Conservation (phyloP, 2,888 invertebrate species). For the Baccha elongata region DNA sequence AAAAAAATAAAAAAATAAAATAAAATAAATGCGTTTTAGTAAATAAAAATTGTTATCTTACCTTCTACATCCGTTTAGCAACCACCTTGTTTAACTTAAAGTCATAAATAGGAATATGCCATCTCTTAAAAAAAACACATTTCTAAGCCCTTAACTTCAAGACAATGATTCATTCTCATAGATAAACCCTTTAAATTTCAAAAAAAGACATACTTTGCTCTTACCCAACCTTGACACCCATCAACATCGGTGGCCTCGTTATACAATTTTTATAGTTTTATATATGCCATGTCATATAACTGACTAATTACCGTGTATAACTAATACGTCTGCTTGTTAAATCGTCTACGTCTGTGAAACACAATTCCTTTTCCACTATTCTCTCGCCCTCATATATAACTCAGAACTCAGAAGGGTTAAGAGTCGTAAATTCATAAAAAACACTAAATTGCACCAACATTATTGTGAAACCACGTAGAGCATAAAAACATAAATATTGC, state of each 20-base stretch:
- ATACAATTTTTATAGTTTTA: constrained; percentile 38
- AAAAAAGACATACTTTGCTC: background rate
- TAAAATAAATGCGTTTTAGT: too few species aligned
- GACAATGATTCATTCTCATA: constrained; percentile 3
- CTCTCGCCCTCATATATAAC: background rate
- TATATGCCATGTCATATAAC: constrained; percentile 34
- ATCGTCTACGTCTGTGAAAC: constrained; percentile 29
- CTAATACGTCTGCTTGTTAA: constrained; percentile 31
- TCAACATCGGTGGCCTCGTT: constrained; percentile 2
- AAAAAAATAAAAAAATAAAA: too few species aligned
- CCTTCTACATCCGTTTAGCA: too few species aligned
- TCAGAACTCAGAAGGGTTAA: constrained; percentile 64
- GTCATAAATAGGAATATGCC: too few species aligned
- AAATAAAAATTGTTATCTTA: too few species aligned
- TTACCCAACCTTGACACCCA: constrained; percentile 58
- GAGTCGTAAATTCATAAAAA: constrained; percentile 66
- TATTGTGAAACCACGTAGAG: constrained; percentile 70
- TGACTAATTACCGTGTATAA: constrained; percentile 63
- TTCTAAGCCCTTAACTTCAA: too few species aligned
- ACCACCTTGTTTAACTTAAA: too few species aligned
- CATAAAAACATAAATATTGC: constrained; percentile 66
- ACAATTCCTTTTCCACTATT: background rate
- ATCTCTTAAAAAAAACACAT: too few species aligned
- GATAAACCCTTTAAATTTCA: constrained; percentile 38
- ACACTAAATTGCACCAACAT: constrained; percentile 46